These are phyloP conservation scores for Romanomermis culicivorax DNA, from an alignment of 2,888 invertebrate species.

Conservation along the genomic window DNA sequence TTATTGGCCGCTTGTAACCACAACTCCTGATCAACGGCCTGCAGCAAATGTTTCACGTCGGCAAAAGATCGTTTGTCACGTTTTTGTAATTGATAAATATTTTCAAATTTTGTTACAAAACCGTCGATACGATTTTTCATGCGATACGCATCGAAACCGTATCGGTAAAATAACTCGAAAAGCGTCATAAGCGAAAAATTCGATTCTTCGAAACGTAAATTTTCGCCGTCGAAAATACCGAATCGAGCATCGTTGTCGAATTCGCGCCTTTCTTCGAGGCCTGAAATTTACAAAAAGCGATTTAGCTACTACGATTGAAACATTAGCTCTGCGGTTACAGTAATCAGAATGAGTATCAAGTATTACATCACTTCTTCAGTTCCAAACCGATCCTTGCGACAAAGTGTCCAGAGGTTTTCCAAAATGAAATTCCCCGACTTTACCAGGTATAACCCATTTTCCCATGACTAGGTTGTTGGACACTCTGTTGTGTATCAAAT, in stretches of 20 bases:
- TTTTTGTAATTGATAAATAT: conserved; percentile 39
- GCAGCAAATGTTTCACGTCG: conserved; percentile 36
- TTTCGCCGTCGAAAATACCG: conserved; percentile 37
- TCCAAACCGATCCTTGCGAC: too few species aligned
- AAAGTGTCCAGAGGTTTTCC: too few species aligned
- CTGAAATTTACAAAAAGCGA: conserved; percentile 21
- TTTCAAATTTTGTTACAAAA: conserved; percentile 33
- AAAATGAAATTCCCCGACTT: too few species aligned
- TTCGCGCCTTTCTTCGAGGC: conserved; percentile 23
- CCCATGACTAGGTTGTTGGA: too few species aligned
- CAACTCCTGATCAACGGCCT: conserved; percentile 36
- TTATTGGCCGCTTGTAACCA: conserved; percentile 32
- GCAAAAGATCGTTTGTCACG: conserved; percentile 35
- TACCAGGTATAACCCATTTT: too few species aligned
- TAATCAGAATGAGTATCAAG: too few species aligned
- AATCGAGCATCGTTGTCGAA: conserved; percentile 13
- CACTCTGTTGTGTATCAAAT: too few species aligned
- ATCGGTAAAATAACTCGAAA: conserved; percentile 37
- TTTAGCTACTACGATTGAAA: too few species aligned
- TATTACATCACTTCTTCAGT: too few species aligned
- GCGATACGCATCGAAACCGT: conserved; percentile 37
- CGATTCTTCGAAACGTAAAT: conserved; percentile 38
- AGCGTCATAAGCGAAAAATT: conserved; percentile 32
- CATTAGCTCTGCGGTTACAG: too few species aligned
- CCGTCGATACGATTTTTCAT: conserved; percentile 31